These are phyloP conservation scores for Pandemis corylana DNA, from an alignment of 2,888 invertebrate species.

Conservation along the genomic window DNA sequence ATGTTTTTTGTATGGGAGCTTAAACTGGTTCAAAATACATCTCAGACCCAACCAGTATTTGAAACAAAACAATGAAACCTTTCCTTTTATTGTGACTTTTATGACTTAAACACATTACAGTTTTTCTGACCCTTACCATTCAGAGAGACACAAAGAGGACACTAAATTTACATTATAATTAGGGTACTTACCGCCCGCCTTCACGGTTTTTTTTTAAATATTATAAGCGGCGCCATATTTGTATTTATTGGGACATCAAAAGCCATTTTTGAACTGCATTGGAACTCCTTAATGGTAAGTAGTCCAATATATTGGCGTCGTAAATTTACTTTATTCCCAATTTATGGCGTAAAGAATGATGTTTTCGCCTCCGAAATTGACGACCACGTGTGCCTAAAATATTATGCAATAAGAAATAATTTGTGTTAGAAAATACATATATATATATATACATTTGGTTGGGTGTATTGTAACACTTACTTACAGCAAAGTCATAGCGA, in stretches of 20 bases:
- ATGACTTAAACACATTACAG: slow-evolving; percentile 17
- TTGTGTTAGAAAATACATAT: not conserved
- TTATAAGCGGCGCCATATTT: slow-evolving; percentile 9
- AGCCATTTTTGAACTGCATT: slow-evolving; percentile 4
- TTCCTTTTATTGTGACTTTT: slow-evolving; percentile 21
- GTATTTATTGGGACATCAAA: slow-evolving; percentile 27
- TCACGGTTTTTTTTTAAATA: not conserved
- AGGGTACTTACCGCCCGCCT: not conserved
- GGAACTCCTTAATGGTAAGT: slow-evolving; percentile 10
- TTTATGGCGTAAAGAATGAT: slow-evolving; percentile 7
- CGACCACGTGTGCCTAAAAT: not conserved
- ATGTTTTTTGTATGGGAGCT: not conserved
- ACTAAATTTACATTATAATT: slow-evolving; percentile 11
- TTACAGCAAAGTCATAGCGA: too few relatives aligned
- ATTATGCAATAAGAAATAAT: not conserved
- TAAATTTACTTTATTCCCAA: slow-evolving; percentile 5
- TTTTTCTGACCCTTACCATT: slow-evolving; percentile 27
- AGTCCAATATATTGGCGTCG: not conserved
- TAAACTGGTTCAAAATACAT: not conserved
- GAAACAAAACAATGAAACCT: slow-evolving; percentile 23
- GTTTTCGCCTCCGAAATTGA: not conserved
- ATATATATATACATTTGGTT: too few relatives aligned
- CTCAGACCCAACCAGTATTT: not conserved
- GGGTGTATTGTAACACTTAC: not conserved
- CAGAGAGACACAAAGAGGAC: not conserved